Percentiles rank a stretch among this genome's conserved stretches.
Evolutionary conservation across 1,140 invertebrate genomes (phyloP).

Genomic region (Ericerus pela): DNA sequence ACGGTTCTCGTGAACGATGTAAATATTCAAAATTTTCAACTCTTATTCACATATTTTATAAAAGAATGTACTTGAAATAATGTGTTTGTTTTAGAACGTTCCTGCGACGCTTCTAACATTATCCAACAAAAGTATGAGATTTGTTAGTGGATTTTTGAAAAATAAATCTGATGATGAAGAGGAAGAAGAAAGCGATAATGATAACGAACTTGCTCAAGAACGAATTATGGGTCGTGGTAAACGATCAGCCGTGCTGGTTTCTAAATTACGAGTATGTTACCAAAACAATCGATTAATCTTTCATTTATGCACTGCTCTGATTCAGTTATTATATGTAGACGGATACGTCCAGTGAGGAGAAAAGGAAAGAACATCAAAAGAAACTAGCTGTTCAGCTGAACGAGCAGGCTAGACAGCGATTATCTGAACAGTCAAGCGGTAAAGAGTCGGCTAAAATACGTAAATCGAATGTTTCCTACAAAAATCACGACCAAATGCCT

Average conservation of each 20-base stretch:
- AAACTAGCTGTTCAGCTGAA: constrained; percentile 84
- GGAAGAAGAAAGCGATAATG: constrained; percentile 50
- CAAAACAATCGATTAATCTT: neutral
- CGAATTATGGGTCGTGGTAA: constrained; percentile 52
- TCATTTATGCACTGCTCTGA: neutral
- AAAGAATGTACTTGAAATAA: neutral
- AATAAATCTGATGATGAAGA: constrained; percentile 80
- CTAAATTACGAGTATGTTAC: constrained; percentile 63
- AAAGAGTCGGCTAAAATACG: constrained; percentile 81
- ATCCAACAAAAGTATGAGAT: constrained; percentile 92
- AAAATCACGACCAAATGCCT: constrained; percentile 80
- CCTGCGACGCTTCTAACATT: constrained; percentile 77
- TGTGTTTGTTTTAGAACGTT: constrained; percentile 36
- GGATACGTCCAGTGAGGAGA: constrained; percentile 92
- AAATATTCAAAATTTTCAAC: constrained; percentile 17
- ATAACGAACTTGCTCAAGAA: constrained; percentile 39
- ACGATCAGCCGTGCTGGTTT: constrained; percentile 85
- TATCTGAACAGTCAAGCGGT: constrained; percentile 69
- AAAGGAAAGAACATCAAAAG: constrained; percentile 90
- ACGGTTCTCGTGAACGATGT: constrained; percentile 87
- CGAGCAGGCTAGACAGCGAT: constrained; percentile 75
- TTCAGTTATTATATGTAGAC: constrained; percentile 33
- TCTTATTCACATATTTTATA: neutral
- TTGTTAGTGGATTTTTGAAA: constrained; percentile 91
- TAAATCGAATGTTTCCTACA: constrained; percentile 92